phyloP scores from a whole-genome alignment of 2,888 invertebrate species.

The Rhagonycha fulva region DNA sequence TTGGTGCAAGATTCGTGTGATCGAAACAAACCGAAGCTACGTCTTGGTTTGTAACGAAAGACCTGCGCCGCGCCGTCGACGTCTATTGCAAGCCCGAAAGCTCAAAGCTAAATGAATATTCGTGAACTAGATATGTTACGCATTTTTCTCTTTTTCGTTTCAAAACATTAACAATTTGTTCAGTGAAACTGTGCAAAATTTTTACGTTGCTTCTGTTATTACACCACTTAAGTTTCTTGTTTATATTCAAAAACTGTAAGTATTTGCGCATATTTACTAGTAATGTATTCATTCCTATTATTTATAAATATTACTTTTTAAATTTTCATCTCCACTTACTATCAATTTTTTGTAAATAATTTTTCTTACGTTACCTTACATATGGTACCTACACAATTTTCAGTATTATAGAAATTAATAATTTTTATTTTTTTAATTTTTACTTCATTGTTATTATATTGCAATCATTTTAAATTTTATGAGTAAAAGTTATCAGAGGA shows the following conservation, averaged over 20 bases:
- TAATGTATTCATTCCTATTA: not conserved
- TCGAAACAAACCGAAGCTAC: not conserved
- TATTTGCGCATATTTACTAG: not conserved
- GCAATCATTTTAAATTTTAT: not conserved
- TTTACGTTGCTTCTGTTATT: not conserved
- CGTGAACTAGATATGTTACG: not conserved
- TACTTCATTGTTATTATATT: not conserved
- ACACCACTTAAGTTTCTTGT: not conserved
- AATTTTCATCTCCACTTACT: not conserved
- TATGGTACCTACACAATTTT: not conserved
- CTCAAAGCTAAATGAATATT: slow-evolving; percentile 11
- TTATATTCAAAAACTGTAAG: not conserved
- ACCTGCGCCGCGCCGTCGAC: slow-evolving; percentile 26
- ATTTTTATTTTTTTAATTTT: not conserved
- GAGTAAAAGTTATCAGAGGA: not conserved
- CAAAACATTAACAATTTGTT: not conserved
- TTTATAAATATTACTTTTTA: not conserved
- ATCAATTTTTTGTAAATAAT: not conserved
- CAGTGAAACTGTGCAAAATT: not conserved
- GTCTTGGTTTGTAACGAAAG: slow-evolving; percentile 13
- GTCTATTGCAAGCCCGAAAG: slow-evolving; percentile 15
- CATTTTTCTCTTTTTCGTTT: not conserved
- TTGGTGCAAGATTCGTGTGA: not conserved
- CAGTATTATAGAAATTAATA: no score
- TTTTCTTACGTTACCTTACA: not conserved